Evolutionary conservation across 2,113 vertebrate genomes (phyloP).

Genomic region (Thalassarche chlororhynchos): DNA sequence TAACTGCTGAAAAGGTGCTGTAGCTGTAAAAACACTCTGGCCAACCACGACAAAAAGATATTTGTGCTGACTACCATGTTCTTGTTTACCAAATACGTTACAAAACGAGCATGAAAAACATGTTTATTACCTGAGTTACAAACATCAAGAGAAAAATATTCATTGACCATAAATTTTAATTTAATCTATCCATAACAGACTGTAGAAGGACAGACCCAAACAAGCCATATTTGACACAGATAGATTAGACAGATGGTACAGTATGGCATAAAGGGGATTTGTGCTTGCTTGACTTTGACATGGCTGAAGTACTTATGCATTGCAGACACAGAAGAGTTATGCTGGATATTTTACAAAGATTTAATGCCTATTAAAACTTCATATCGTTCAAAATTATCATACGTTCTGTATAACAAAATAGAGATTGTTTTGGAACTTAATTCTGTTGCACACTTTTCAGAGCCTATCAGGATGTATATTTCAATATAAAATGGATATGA

Average conservation of each 20-base stretch:
- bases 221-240: constrained; percentile 55
- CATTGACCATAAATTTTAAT: not conserved
- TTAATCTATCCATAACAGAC: not conserved
- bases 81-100: not conserved
- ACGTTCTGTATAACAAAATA: not conserved
- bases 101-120: not conserved
- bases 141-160: not conserved
- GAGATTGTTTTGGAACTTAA: not conserved
- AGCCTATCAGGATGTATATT: not conserved
- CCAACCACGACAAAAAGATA: not conserved
- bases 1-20: not conserved
- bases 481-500: not conserved
- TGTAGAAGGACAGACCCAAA: constrained; percentile 4
- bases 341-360: not conserved
- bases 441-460: not conserved
- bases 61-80: not conserved
- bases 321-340: not conserved
- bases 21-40: not conserved
- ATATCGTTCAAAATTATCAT: not conserved
- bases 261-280: constrained; percentile 38
- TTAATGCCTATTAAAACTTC: not conserved
- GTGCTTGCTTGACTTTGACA: not conserved
- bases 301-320: constrained; percentile 28
- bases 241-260: constrained; percentile 58
- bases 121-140: not conserved